These are phyloP conservation scores for Clytia hemisphaerica DNA, from an alignment of 30 jellyfish, hydroid and myxozoan species.

Conservation along the genomic window DNA sequence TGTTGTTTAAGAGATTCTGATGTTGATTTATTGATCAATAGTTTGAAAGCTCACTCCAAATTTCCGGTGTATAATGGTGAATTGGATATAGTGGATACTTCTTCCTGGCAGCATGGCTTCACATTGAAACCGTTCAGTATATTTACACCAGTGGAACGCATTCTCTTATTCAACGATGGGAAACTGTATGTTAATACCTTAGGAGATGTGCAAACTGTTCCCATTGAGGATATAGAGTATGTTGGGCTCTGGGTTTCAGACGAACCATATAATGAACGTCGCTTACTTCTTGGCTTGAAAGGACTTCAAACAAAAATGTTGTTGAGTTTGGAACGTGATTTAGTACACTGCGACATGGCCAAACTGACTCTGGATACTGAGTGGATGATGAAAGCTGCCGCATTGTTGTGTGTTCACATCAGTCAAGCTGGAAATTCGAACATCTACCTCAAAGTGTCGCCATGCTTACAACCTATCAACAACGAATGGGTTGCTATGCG, in stretches of 20 bases:
- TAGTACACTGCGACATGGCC: conserved; percentile 57
- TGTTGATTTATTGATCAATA: conserved; percentile 3
- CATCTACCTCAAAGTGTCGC: conserved; percentile 39
- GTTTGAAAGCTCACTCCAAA: neutral
- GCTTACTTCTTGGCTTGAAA: conserved; percentile 19
- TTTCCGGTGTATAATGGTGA: conserved; percentile 15
- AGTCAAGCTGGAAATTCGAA: conserved; percentile 28
- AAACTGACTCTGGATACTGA: conserved; percentile 67
- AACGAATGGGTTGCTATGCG: conserved; percentile 14
- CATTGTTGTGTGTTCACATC: conserved; percentile 50
- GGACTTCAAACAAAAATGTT: neutral
- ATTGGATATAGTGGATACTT: neutral
- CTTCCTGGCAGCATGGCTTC: conserved; percentile 18
- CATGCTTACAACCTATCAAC: conserved; percentile 9
- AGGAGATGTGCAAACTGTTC: conserved; percentile 20
- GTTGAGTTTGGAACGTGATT: conserved; percentile 6
- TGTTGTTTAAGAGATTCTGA: conserved; percentile 4
- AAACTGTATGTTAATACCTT: neutral
- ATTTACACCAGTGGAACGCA: conserved; percentile 4
- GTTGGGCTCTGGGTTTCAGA: conserved; percentile 41
- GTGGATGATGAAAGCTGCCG: conserved; percentile 83
- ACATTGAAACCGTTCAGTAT: conserved; percentile 17
- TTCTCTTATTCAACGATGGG: neutral
- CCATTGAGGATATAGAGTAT: conserved; percentile 11
- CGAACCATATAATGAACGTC: conserved; percentile 67